Conservation (phyloP, 2,113 vertebrate species). For the Tapirus terrestris region DNA sequence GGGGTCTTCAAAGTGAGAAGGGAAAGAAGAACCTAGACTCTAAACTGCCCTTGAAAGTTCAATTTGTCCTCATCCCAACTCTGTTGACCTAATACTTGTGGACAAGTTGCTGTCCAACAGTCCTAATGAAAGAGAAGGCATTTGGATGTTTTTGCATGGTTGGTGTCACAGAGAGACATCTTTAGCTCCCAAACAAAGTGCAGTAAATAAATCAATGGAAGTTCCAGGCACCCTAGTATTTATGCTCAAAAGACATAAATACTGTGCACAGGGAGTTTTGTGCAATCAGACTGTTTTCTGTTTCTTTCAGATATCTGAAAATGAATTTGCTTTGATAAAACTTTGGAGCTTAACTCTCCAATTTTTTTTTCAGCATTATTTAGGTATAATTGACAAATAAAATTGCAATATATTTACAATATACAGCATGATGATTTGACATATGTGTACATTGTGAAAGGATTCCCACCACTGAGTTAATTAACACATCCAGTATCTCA, state of each 20-base stretch:
- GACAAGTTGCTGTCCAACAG: neutral
- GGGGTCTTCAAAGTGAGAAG: neutral
- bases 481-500: neutral
- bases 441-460: neutral
- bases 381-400: neutral
- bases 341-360: neutral
- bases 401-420: neutral
- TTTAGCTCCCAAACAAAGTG: neutral
- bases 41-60: neutral
- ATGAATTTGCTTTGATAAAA: constrained; percentile 2
- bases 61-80: neutral
- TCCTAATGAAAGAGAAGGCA: neutral
- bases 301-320: neutral
- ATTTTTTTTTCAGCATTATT: neutral
- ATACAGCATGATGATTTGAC: neutral
- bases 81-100: neutral
- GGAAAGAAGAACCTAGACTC: neutral
- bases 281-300: neutral
- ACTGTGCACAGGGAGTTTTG: neutral
- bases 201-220: neutral
- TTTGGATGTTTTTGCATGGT: neutral
- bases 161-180: neutral
- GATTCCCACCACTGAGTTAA: neutral
- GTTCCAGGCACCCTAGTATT: neutral
- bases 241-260: neutral